Evolutionary conservation across 2,113 vertebrate species (phyloP).

Genomic region (Petroica traversi): DNA sequence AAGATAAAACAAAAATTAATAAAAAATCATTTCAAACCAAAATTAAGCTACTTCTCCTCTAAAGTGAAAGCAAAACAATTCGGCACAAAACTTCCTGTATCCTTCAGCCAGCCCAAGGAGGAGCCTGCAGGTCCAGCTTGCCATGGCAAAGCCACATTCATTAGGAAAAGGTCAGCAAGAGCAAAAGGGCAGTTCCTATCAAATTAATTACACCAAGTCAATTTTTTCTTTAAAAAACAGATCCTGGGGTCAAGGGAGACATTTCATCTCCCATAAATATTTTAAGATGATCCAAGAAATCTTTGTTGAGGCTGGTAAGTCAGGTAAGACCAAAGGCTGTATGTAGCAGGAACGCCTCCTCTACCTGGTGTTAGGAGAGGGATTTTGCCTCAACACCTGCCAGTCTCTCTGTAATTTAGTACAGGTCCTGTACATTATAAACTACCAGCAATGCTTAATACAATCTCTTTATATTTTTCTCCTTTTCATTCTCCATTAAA

Average conservation of each 20-base stretch:
- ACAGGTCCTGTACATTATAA: slow-evolving; percentile 33
- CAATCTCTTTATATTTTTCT: slow-evolving; percentile 13
- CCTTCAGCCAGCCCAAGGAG: slow-evolving; percentile 43
- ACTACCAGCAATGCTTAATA: slow-evolving; percentile 14
- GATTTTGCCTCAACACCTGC: slow-evolving; percentile 18
- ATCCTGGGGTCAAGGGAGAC: neutral
- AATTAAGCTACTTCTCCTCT: slow-evolving; percentile 16
- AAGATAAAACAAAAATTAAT: neutral
- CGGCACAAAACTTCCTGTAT: neutral
- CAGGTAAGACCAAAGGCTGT: neutral
- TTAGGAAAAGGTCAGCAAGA: neutral
- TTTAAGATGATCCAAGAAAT: neutral
- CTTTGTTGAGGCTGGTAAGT: neutral
- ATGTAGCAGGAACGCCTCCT: neutral
- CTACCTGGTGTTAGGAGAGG: neutral
- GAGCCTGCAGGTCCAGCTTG: neutral
- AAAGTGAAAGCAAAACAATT: neutral
- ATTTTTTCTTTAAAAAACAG: neutral
- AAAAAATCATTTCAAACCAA: neutral
- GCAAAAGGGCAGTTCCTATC: slow-evolving; percentile 9
- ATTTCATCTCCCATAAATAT: neutral
- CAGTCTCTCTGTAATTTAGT: neutral
- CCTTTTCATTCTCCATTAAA: slow-evolving; percentile 51
- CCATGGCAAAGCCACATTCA: slow-evolving; percentile 1
- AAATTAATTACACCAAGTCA: slow-evolving; percentile 18